Base-by-base conservation (phyloP, 2,797 vertebrate species). In the Tolypeutes matacus region DNA sequence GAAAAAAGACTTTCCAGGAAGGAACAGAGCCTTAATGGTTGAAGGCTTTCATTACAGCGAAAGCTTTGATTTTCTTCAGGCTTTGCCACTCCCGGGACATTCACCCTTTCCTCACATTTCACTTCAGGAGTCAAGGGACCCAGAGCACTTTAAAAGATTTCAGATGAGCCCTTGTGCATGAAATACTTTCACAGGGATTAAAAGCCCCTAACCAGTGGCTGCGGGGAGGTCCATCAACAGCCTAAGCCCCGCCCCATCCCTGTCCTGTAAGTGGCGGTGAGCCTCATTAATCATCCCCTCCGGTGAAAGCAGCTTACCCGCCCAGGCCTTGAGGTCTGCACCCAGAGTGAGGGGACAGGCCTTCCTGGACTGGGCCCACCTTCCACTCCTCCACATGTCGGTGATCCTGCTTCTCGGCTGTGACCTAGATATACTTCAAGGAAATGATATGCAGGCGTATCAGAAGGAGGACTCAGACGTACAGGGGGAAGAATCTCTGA, bases 11-110 rank as follows among this genome's bases (percentile, higher is more conserved):
- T 34, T 93, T 91, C 86, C 67, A 88, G 82, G 89, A 92, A 83
- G 95, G 93, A 97, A 96, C 39, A 34, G 56, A 95, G 89, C 76
- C 86, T 75, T 76, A 93, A 56, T 49, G 72, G 29, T 17, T 95
- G 53, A 58, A 83, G 18, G 25, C 0, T 96, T 91, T 96, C 42
- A 18, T 42, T 56, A 23, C 65, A 34, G 0, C 3, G 31, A 92
- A 91, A 93, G 56, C 83, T 95, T 25, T n/a, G 56, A 96, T 84
- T 82, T 72, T 23, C 39, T 70, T 21, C 42, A 51, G 62, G 51
- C 23, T 46, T 82, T 7, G n/a, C 70, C 81, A 49, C 56, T 95
- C 86, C 46, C 62, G 42, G 78, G 60, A 91, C 76, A 67, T 56
- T 64, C 65, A 81, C 36, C 62, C 76, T 86, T 94, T 96, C 83